Conservation (phyloP, 1,140 invertebrate species). For the Temnothorax nylanderi region DNA sequence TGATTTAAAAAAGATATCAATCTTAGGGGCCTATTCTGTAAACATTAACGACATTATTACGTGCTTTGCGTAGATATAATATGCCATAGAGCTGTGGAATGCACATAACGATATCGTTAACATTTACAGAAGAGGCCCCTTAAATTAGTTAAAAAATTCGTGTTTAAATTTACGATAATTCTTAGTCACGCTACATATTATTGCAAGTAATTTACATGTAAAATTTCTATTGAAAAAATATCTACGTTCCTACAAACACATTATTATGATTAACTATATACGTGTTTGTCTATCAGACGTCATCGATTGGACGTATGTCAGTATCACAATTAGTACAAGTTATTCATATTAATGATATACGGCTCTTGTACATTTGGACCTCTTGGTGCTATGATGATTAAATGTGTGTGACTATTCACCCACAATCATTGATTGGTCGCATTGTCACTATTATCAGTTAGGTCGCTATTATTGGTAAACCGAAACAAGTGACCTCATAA, state of each 20-base stretch:
- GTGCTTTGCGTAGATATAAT: too few relatives aligned
- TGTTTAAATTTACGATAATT: background rate
- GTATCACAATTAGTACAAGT: constrained; percentile 17
- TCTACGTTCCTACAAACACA: background rate
- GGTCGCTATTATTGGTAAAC: background rate
- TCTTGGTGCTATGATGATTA: constrained; percentile 12
- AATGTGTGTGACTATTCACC: constrained; percentile 27
- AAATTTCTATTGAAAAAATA: background rate
- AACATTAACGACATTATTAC: too few relatives aligned
- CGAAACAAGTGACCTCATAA: constrained; percentile 12
- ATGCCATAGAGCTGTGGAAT: too few relatives aligned
- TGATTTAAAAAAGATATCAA: background rate
- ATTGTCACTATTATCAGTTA: constrained; percentile 33
- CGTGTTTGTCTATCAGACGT: background rate
- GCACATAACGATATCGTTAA: too few relatives aligned
- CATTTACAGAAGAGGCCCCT: too few relatives aligned
- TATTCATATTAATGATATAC: constrained; percentile 47
- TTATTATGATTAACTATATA: constrained; percentile 1
- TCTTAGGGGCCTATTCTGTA: too few relatives aligned
- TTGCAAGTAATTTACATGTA: background rate
- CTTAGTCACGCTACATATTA: background rate
- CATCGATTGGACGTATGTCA: constrained; percentile 17
- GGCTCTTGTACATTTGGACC: background rate
- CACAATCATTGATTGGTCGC: constrained; percentile 12
- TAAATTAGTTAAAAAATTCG: too few relatives aligned